A percentile compares a stretch with the other conserved stretches of the same genome.
Conservation (phyloP, 2,797 vertebrate genomes). For the Tolypeutes matacus region DNA sequence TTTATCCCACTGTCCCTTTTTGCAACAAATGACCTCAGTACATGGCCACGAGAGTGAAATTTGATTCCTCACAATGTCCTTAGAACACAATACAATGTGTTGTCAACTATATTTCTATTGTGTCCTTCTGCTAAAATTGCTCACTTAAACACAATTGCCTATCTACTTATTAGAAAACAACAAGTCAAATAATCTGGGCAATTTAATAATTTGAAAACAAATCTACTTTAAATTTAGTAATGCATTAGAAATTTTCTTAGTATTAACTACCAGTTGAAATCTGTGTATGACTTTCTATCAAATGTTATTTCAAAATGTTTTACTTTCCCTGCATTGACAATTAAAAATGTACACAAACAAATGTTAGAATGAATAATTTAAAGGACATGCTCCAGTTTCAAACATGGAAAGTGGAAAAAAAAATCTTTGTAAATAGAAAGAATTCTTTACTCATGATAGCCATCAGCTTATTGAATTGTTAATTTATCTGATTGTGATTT, state of each 20-base stretch:
- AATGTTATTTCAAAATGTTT: slow-evolving; percentile 64
- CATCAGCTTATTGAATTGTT: slow-evolving; percentile 66
- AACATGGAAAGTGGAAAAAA: slow-evolving; percentile 47
- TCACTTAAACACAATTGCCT: slow-evolving; percentile 28
- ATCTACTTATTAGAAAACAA: slow-evolving; percentile 48
- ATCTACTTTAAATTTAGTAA: slow-evolving; percentile 57
- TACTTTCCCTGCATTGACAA: slow-evolving; percentile 51
- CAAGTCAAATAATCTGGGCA: slow-evolving; percentile 54
- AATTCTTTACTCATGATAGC: slow-evolving; percentile 64
- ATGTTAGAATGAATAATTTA: slow-evolving; percentile 59
- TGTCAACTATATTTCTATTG: slow-evolving; percentile 17
- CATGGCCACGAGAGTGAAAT: slow-evolving; percentile 14
- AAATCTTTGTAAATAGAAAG: slow-evolving; percentile 70
- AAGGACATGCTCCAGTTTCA: slow-evolving; percentile 68
- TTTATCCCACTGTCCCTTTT: slow-evolving; percentile 27
- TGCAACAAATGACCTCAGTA: background rate
- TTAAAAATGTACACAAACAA: slow-evolving; percentile 55
- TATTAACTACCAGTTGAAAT: slow-evolving; percentile 60
- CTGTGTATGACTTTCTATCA: slow-evolving; percentile 54
- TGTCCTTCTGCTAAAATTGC: slow-evolving; percentile 26
- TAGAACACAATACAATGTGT: background rate
- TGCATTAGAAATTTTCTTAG: slow-evolving; percentile 8
- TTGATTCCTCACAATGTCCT: slow-evolving; percentile 29
- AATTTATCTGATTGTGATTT: slow-evolving; percentile 75
- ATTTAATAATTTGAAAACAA: slow-evolving; percentile 56